phyloP scores from a whole-genome alignment of 2,797 vertebrate species.

The Amblyraja radiata region DNA sequence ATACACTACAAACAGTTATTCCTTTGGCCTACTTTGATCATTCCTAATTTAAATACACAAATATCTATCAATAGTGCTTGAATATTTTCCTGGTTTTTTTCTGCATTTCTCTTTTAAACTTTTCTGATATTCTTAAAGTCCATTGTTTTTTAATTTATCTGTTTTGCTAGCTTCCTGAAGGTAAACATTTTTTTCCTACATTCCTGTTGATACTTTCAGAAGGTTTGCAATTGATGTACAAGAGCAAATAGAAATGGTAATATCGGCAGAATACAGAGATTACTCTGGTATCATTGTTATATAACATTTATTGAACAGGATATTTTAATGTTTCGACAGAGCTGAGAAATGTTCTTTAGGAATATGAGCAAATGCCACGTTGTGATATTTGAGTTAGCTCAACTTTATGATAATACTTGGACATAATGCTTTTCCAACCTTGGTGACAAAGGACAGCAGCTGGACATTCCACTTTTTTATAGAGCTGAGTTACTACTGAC shows the following conservation, averaged over 20 bases:
- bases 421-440: conserved; percentile 44
- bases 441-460: conserved; percentile 51
- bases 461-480: conserved; percentile 56
- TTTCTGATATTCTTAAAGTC: neutral
- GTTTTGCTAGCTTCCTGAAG: neutral
- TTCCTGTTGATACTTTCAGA: neutral
- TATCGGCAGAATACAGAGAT: neutral
- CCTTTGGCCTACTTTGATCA: neutral
- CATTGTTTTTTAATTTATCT: neutral
- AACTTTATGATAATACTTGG: conserved; percentile 2
- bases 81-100: neutral
- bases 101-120: neutral
- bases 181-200: neutral
- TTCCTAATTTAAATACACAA: no score
- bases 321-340: neutral
- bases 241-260: neutral
- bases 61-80: neutral
- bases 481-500: conserved; percentile 53
- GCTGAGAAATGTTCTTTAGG: neutral
- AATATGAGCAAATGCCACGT: neutral
- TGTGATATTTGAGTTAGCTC: neutral
- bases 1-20: neutral
- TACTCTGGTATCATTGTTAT: neutral
- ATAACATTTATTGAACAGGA: neutral
- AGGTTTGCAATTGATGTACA: neutral